Percentiles rank a stretch among this genome's conserved stretches.
Conservation (phyloP, 2,888 invertebrate genomes). For the Ornithoptera priamus region DNA sequence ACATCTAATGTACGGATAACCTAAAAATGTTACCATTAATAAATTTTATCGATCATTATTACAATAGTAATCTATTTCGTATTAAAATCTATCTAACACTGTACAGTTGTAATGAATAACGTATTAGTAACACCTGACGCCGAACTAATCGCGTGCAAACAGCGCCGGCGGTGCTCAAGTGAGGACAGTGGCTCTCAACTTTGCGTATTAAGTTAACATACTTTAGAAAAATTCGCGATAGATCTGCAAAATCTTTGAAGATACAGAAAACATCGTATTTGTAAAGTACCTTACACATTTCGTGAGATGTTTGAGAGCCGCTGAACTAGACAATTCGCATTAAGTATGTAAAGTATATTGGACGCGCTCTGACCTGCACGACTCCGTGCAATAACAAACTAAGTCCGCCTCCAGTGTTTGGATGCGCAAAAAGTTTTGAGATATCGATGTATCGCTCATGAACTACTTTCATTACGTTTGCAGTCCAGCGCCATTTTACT, state of each 20-base stretch:
- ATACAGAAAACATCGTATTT: no score
- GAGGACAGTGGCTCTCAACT: no score
- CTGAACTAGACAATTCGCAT: slow-evolving; percentile 16
- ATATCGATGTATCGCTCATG: no score
- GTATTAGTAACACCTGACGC: slow-evolving; percentile 1
- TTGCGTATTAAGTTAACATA: no score
- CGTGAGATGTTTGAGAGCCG: no score
- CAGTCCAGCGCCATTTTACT: no score
- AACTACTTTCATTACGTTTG: no score
- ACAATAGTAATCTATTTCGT: slow-evolving; percentile 8
- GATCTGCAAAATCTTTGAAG: no score
- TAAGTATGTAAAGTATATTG: slow-evolving; percentile 21
- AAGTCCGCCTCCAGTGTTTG: no score
- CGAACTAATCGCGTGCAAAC: slow-evolving; percentile 17
- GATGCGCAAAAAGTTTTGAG: no score
- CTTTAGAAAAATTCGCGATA: no score
- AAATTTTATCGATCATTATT: neutral
- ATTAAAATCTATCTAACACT: neutral
- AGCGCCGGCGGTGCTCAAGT: neutral
- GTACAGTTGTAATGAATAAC: neutral
- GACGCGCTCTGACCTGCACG: slow-evolving; percentile 22
- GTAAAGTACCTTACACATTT: no score
- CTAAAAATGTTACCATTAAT: neutral
- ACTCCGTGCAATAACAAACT: neutral
- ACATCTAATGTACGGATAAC: neutral